phyloP scores from a whole-genome alignment of 2,797 vertebrate species.

The Stomatorhinus walkeri region DNA sequence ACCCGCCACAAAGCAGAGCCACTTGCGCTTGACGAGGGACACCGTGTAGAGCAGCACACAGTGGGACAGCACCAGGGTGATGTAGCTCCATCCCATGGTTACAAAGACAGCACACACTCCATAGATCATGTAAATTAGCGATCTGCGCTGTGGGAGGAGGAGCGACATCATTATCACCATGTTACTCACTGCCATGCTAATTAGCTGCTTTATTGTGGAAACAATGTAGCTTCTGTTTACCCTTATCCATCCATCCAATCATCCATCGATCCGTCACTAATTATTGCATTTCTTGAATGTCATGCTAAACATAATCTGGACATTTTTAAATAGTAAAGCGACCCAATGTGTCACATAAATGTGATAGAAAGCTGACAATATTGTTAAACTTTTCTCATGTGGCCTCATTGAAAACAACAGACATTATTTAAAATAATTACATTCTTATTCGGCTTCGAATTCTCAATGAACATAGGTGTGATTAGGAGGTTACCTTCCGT shows the following conservation, averaged over 20 bases:
- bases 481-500: slow-evolving; percentile 58
- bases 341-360: not conserved
- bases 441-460: not conserved
- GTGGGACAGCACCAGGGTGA: slow-evolving; percentile 83
- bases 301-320: not conserved
- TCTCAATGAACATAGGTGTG: not conserved
- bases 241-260: not conserved
- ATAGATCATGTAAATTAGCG: slow-evolving; percentile 75
- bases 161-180: not conserved
- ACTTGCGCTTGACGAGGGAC: slow-evolving; percentile 77
- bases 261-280: not conserved
- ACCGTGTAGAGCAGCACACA: slow-evolving; percentile 83
- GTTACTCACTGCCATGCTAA: not conserved
- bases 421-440: not conserved
- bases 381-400: not conserved
- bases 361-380: not conserved
- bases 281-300: not conserved
- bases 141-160: slow-evolving; percentile 68
- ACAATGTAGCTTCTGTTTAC: not conserved
- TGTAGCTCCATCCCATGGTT: slow-evolving; percentile 82
- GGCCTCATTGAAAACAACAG: not conserved
- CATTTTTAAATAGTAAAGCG: not conserved
- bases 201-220: not conserved
- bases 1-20: slow-evolving; percentile 82
- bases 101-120: slow-evolving; percentile 75